Evolutionary conservation across 1,140 invertebrate species (phyloP).

Genomic region (Phortica variegata): DNA sequence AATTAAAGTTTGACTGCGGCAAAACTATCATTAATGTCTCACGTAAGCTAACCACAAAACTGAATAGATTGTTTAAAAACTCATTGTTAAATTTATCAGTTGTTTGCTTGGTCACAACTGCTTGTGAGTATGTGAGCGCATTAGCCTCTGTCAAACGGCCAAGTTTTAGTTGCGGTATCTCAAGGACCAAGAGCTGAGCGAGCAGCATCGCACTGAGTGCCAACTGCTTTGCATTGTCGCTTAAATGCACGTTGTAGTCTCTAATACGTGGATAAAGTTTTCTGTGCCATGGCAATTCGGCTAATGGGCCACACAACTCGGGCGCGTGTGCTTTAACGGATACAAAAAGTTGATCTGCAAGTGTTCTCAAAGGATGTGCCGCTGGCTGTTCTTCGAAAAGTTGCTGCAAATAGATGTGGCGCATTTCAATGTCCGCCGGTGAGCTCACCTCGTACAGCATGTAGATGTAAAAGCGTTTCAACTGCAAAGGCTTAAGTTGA

Average conservation of each 20-base stretch:
- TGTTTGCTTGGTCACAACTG: slow-evolving; percentile 18
- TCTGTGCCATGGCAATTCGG: slow-evolving; percentile 43
- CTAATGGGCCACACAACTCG: neutral
- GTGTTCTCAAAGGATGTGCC: neutral
- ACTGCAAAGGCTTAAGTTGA: slow-evolving; percentile 17
- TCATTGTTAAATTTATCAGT: slow-evolving; percentile 38
- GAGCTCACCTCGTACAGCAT: slow-evolving; percentile 40
- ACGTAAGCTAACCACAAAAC: slow-evolving; percentile 24
- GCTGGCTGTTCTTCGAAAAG: slow-evolving; percentile 12
- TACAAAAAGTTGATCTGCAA: slow-evolving; percentile 2
- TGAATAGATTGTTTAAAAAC: slow-evolving; percentile 24
- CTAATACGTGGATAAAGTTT: slow-evolving; percentile 42
- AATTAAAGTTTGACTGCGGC: slow-evolving; percentile 9
- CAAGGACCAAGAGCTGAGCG: slow-evolving; percentile 20
- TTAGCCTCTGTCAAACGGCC: slow-evolving; percentile 21
- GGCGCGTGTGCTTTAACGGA: neutral
- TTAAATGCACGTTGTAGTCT: slow-evolving; percentile 28
- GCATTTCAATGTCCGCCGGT: slow-evolving; percentile 29
- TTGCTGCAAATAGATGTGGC: slow-evolving; percentile 35
- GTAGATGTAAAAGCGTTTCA: slow-evolving; percentile 21
- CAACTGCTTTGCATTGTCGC: slow-evolving; percentile 3
- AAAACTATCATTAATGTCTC: slow-evolving; percentile 12
- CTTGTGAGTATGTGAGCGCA: slow-evolving; percentile 46
- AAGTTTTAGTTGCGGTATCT: slow-evolving; percentile 13
- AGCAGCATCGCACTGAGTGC: slow-evolving; percentile 33